Evolutionary conservation across 1,140 invertebrate species (phyloP).

Genomic region (Pantala flavescens): DNA sequence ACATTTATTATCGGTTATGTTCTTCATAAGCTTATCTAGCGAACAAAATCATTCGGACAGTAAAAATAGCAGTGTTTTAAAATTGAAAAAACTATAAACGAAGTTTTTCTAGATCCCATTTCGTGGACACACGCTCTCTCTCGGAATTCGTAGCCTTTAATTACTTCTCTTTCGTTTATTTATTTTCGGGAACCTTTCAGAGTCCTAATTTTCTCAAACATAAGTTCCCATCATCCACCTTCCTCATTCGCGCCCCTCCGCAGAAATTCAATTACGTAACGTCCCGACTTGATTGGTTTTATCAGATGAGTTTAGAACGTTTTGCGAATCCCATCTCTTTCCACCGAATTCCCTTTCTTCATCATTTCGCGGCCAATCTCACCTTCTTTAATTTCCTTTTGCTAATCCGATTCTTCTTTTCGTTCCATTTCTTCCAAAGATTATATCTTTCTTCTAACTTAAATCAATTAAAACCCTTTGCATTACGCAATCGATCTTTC

Average conservation of each 20-base stretch:
- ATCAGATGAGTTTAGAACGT: slow-evolving; percentile 9
- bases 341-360: background rate
- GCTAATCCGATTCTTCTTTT: background rate
- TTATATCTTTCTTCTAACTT: no score
- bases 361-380: background rate
- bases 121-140: background rate
- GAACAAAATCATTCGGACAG: no score
- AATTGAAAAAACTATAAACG: no score
- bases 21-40: no score
- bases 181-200: background rate
- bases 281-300: slow-evolving; percentile 8
- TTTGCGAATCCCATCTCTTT: background rate
- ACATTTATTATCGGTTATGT: no score
- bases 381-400: background rate
- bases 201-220: background rate
- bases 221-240: background rate
- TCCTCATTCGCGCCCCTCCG: background rate
- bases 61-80: no score
- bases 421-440: background rate
- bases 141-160: background rate
- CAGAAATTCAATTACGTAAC: slow-evolving; percentile 10
- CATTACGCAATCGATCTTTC: no score
- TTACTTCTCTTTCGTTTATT: background rate
- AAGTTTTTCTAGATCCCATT: no score
- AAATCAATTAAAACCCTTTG: no score